These are phyloP conservation scores for Chloropsis cyanopogon DNA, from an alignment of 2,113 vertebrate species.

Conservation along the genomic window DNA sequence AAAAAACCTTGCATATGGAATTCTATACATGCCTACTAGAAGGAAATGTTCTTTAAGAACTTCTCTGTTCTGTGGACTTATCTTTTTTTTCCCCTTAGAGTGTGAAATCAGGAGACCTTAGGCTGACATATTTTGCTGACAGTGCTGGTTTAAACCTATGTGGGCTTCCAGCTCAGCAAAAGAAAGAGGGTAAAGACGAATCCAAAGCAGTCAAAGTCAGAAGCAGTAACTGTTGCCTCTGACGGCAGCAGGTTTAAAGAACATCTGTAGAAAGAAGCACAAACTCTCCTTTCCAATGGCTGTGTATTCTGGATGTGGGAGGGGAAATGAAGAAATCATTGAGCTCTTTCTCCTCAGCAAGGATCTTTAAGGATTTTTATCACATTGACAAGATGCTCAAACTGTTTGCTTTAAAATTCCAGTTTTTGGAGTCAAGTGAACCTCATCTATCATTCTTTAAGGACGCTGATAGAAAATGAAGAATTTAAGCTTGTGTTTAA, in stretches of 20 bases:
- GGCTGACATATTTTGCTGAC: neutral
- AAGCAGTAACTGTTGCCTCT: neutral
- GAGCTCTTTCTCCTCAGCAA: neutral
- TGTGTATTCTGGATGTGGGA: neutral
- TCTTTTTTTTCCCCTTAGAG: neutral
- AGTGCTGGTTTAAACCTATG: neutral
- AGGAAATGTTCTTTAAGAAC: neutral
- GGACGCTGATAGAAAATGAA: neutral
- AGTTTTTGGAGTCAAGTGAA: neutral
- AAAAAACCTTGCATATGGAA: neutral
- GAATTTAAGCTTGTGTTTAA: neutral
- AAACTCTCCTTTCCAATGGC: neutral
- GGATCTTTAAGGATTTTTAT: neutral
- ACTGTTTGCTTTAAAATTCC: neutral
- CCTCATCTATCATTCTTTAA: neutral
- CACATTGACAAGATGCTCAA: neutral
- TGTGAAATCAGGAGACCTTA: neutral
- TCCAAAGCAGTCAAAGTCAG: neutral
- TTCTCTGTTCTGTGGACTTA: neutral
- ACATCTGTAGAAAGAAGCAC: neutral
- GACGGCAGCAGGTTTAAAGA: neutral
- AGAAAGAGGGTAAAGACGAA: neutral
- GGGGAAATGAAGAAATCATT: neutral
- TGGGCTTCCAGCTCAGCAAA: neutral
- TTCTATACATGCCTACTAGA: neutral